phyloP scores from a whole-genome alignment of 2,113 vertebrate genomes.

The Trinectes maculatus region DNA sequence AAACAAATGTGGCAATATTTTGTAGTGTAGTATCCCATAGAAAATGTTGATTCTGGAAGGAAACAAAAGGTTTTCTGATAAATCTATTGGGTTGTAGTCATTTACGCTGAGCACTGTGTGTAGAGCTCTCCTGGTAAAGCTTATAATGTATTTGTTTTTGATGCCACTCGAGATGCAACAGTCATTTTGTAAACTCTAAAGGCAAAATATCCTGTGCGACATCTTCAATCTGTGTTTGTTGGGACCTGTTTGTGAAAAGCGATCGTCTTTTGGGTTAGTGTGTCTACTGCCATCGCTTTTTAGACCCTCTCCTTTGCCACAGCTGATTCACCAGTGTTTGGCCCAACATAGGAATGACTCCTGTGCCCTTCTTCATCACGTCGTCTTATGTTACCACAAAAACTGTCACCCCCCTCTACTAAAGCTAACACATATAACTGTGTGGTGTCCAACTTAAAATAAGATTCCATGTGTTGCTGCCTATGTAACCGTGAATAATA shows the following conservation, averaged over 20 bases:
- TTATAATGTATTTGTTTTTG: no score
- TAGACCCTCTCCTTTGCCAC: neutral
- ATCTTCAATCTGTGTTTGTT: constrained; percentile 28
- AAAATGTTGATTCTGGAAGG: no score
- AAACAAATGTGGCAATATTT: no score
- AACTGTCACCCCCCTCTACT: neutral
- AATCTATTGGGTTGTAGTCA: no score
- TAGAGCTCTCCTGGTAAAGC: no score
- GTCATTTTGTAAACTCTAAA: no score
- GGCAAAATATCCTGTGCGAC: no score
- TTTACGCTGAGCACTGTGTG: no score
- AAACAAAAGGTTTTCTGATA: no score
- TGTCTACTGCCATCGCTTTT: neutral
- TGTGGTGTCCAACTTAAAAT: constrained; percentile 9
- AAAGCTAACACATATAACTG: constrained; percentile 4
- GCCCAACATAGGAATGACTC: constrained; percentile 11
- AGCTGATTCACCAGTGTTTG: constrained; percentile 19
- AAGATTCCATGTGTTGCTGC: constrained; percentile 6
- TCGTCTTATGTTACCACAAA: neutral
- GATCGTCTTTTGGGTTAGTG: neutral
- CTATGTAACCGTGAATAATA: constrained; percentile 14
- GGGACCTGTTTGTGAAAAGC: neutral
- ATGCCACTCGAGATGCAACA: no score
- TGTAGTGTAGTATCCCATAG: no score
- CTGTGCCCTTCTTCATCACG: constrained; percentile 4